Percentiles rank a stretch among this genome's conserved stretches.
phyloP scores from a whole-genome alignment of 2,888 invertebrate species.

The Epinotia brunnichana region DNA sequence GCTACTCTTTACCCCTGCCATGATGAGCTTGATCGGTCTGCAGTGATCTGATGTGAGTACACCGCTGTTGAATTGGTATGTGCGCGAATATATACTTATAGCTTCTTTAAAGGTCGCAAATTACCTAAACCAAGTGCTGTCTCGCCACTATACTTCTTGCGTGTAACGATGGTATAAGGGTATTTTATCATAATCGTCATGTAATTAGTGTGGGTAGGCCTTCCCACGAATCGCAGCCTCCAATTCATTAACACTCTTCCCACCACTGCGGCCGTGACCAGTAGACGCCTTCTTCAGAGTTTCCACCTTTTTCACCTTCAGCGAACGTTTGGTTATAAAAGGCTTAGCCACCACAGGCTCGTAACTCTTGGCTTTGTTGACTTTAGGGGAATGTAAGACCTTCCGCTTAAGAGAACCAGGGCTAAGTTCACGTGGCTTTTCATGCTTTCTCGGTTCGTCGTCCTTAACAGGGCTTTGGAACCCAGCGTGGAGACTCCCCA shows the following conservation, averaged over 20 bases:
- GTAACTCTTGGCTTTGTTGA: constrained; percentile 17
- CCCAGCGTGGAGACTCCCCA: not conserved
- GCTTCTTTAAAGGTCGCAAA: not conserved
- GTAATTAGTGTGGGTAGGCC: not conserved
- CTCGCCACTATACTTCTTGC: not conserved
- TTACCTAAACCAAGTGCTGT: not conserved
- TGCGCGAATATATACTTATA: too few species aligned
- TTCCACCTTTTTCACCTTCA: constrained; percentile 13
- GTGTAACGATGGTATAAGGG: not conserved
- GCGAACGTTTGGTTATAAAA: not conserved
- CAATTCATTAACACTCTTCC: not conserved
- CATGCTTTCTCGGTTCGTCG: not conserved
- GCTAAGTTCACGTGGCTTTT: not conserved
- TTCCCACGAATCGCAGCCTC: not conserved
- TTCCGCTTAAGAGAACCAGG: constrained; percentile 2
- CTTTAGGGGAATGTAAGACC: not conserved
- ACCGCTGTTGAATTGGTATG: too few species aligned
- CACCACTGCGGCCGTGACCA: not conserved
- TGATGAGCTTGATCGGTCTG: too few species aligned
- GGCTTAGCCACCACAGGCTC: constrained; percentile 14
- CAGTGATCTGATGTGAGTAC: too few species aligned
- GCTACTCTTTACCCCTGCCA: too few species aligned
- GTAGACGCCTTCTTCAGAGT: not conserved
- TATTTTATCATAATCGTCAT: too few species aligned
- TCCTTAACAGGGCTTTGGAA: not conserved